Evolutionary conservation across 2,113 vertebrate species (phyloP).

Genomic region (Larimichthys crocea): DNA sequence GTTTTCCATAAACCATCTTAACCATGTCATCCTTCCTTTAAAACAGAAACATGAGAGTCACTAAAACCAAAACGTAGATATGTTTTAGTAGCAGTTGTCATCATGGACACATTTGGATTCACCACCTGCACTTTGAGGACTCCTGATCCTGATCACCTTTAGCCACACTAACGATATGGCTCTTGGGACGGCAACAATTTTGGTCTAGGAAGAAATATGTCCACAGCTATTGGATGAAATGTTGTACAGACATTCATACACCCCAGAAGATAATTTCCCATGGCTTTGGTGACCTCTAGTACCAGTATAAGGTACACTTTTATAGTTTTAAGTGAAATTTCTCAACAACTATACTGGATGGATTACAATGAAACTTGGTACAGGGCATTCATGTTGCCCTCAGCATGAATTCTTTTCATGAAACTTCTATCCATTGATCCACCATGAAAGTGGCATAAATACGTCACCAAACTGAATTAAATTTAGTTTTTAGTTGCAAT

Average conservation of each 20-base stretch:
- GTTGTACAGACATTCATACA: neutral
- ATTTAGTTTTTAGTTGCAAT: neutral
- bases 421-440: neutral
- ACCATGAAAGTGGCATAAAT: neutral
- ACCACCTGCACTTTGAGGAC: neutral
- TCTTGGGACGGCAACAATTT: too few relatives aligned
- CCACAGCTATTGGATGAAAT: neutral
- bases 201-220: neutral
- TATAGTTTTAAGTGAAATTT: neutral
- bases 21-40: neutral
- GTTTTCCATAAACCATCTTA: neutral
- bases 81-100: neutral
- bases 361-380: neutral
- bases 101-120: neutral
- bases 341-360: neutral
- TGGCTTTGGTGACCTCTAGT: neutral
- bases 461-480: neutral
- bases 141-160: neutral
- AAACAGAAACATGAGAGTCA: neutral
- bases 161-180: too few relatives aligned
- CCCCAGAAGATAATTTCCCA: neutral
- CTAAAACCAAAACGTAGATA: neutral
- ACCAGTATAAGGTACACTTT: neutral
- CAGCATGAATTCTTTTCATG: too few relatives aligned
- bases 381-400: too few relatives aligned